Evolutionary conservation across 2,888 invertebrate species (phyloP), one percentile per base, ranked within the genome.

Genomic region (Eupelmus urozonus): DNA sequence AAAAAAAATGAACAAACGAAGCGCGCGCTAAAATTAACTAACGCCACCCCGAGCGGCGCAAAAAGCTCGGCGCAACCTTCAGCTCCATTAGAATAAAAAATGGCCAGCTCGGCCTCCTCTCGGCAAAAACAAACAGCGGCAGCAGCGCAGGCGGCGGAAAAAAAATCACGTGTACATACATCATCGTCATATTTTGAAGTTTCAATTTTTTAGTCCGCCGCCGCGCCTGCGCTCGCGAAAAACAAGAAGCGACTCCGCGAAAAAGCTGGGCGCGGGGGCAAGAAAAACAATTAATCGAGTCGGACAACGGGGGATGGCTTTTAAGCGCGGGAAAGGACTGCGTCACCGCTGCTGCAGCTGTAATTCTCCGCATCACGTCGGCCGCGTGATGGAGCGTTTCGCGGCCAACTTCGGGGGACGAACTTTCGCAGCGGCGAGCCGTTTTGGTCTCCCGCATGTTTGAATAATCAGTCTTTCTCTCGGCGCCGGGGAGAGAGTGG

Each of bases 251-350:
- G 63, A 42, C 23, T 1, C 25, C 51, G 40, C 42, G 20, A 4
- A 18, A 29, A 34, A 34, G 29, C 18, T 5, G 42, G n/a, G 29
- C n/a, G 42, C 9, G 45, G 45, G 18, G 29, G 65, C 63, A 65
- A 53, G 70, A 60, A 75, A 75, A 78, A 78, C 78, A 75, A 78
- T 78, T 78, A 76, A 79, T 71, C 66, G 79, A 79, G 57, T 45
- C 25, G 62, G 57, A 45, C 62, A 71, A 49, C 49, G 51, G 27
- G 55, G 25, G 27, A 27, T 49, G 60, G 77, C 60, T 71, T 65
- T 59, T 49, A 60, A 62, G 71, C 57, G 69, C 49, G n/a, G 25
- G 16, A 71, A 71, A 57, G 59, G 23, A 57, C 65, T 18, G 27
- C 59, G 72, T 77, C 71, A 72, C 23, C 42, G 20, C 55, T 23